Evolutionary conservation across 2,797 vertebrate species (phyloP).

Genomic region (Crenuchus spilurus): DNA sequence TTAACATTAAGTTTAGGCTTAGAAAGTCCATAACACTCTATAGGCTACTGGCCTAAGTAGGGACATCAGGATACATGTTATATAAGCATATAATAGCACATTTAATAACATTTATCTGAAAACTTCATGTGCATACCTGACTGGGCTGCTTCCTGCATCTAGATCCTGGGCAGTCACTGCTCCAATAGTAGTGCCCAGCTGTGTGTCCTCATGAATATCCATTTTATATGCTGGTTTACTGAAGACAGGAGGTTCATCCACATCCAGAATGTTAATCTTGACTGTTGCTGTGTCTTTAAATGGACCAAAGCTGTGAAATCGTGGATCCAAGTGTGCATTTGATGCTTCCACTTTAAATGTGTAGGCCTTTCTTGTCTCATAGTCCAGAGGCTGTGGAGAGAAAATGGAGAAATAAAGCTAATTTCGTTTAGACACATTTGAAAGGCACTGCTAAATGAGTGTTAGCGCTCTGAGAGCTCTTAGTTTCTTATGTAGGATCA

Average conservation of each 20-base stretch:
- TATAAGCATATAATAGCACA: too few species aligned
- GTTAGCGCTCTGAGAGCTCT: not conserved
- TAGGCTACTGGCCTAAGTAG: too few species aligned
- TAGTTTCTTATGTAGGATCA: not conserved
- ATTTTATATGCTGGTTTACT: constrained; percentile 91
- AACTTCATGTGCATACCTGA: constrained; percentile 91
- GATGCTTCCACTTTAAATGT: constrained; percentile 97
- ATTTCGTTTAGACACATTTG: not conserved
- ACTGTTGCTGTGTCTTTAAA: constrained; percentile 98
- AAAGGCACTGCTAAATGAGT: not conserved
- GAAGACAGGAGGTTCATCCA: constrained; percentile 95
- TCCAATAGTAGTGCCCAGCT: constrained; percentile 92
- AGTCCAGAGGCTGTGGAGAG: constrained; percentile 86
- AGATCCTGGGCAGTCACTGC: constrained; percentile 96
- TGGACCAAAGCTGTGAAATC: constrained; percentile 90
- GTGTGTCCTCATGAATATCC: constrained; percentile 97
- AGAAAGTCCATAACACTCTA: too few species aligned
- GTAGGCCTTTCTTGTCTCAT: constrained; percentile 95
- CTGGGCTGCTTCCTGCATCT: constrained; percentile 88
- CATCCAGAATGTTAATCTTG: constrained; percentile 94
- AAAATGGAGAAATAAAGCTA: not conserved
- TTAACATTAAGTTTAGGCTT: too few species aligned
- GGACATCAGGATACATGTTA: too few species aligned
- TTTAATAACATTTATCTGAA: too few species aligned
- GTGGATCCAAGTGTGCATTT: constrained; percentile 89